phyloP scores from a whole-genome alignment of 2,113 vertebrate genomes.

The Austrofundulus limnaeus region DNA sequence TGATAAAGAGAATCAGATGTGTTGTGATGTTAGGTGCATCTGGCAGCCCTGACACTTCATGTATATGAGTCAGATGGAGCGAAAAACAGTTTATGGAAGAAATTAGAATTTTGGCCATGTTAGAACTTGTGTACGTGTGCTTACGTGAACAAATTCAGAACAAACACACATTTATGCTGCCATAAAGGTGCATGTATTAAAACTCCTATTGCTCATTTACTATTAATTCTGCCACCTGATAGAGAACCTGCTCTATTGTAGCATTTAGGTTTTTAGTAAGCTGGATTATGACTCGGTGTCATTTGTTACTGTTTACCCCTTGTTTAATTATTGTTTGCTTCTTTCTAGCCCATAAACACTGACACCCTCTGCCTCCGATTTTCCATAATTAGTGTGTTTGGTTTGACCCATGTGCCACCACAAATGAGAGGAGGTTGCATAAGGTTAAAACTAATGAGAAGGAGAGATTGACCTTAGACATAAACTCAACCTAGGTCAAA shows the following conservation, averaged over 20 bases:
- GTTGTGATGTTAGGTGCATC: conserved; percentile 51
- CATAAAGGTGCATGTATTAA: not conserved
- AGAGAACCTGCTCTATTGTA: not conserved
- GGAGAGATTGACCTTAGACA: conserved; percentile 65
- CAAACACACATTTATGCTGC: not conserved
- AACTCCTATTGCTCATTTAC: not conserved
- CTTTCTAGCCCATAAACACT: conserved; percentile 54
- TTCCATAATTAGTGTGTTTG: conserved; percentile 66
- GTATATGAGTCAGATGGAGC: conserved; percentile 45
- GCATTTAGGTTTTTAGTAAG: conserved; percentile 2
- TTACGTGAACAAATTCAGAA: not conserved
- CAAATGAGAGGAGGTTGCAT: conserved; percentile 64
- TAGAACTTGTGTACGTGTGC: conserved; percentile 1
- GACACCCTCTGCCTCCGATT: conserved; percentile 37
- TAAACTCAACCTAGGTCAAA: conserved; percentile 50
- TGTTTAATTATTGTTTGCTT: conserved; percentile 63
- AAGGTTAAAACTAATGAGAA: conserved; percentile 79
- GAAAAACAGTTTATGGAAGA: conserved; percentile 54
- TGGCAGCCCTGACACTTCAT: conserved; percentile 39
- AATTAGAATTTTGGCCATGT: conserved; percentile 37
- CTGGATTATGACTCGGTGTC: conserved; percentile 25
- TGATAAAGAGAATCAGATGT: conserved; percentile 67
- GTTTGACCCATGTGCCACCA: conserved; percentile 66
- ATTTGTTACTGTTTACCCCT: conserved; percentile 51
- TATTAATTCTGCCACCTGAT: conserved; percentile 4